These are phyloP conservation scores for cattle (Bos taurus) DNA, from an alignment of 2,113 vertebrate species.

Conservation along the genomic window ARS-UCD2.0 NC_037351.1:50358001-50358500, in stretches of 20 bases:
- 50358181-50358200: background rate
- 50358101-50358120: background rate
- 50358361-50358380: background rate
- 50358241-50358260: background rate
- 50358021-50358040: background rate
- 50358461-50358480: background rate
- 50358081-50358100: background rate
- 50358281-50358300: background rate
- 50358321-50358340: background rate
- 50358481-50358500: background rate
- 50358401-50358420: background rate
- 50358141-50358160: too few relatives aligned
- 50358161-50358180: background rate
- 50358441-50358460: background rate
- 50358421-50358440: background rate
- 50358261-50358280: background rate
- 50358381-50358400: background rate
- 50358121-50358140: background rate
- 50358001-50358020: background rate
- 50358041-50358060: background rate
- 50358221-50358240: background rate
- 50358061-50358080: background rate
- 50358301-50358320: background rate
- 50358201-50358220: background rate
- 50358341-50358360: background rate